Conservation (phyloP, 2,797 vertebrate species). For the Dromococcyx pavoninus region DNA sequence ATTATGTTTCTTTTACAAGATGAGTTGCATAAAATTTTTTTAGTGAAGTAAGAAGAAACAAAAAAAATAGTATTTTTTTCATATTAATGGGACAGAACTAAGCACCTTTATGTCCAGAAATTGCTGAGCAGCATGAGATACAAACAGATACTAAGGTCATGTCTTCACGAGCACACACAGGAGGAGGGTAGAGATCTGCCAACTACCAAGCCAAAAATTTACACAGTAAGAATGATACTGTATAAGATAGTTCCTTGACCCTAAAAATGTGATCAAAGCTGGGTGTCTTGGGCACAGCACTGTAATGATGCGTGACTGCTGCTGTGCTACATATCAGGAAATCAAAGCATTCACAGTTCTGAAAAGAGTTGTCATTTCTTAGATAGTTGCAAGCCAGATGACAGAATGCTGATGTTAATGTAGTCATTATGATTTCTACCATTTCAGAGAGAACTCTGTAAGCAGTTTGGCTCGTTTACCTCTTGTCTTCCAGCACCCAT, state of each 20-base stretch:
- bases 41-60: neutral
- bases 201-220: neutral
- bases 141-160: neutral
- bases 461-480: neutral
- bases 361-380: neutral
- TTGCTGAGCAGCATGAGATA: neutral
- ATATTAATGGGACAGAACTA: neutral
- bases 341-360: neutral
- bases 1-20: neutral
- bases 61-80: neutral
- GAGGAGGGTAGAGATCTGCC: neutral
- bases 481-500: neutral
- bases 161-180: neutral
- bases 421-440: neutral
- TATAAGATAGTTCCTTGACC: neutral
- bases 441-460: neutral
- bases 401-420: neutral
- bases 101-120: neutral
- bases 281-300: neutral
- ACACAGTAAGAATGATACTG: neutral
- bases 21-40: neutral
- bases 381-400: neutral
- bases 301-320: neutral
- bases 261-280: neutral
- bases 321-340: neutral